phyloP scores from a whole-genome alignment of 2,888 invertebrate genomes.

The Bedellia somnulentella region DNA sequence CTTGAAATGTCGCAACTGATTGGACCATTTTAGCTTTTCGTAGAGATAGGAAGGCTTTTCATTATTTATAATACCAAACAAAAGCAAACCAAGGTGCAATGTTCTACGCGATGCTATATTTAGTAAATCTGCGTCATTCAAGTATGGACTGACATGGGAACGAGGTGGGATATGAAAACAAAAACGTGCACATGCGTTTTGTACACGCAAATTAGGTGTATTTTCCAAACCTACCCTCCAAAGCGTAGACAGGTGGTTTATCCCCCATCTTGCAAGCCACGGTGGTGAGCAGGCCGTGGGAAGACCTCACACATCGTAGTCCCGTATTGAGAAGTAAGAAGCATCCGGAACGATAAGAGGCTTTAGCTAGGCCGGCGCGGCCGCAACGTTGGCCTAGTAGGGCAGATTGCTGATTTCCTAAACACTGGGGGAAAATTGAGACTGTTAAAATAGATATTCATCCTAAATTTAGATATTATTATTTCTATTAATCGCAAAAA shows the following conservation, averaged over 20 bases:
- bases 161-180: too few species aligned
- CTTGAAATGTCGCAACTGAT: too few species aligned
- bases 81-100: too few species aligned
- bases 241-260: slow-evolving; percentile 81
- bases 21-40: too few species aligned
- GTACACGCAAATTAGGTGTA: too few species aligned
- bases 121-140: too few species aligned
- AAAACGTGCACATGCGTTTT: too few species aligned
- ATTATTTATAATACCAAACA: too few species aligned
- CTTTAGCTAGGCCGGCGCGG: slow-evolving; percentile 86
- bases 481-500: neutral
- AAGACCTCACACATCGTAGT: slow-evolving; percentile 76
- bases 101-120: too few species aligned
- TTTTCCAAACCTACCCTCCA: slow-evolving; percentile 84
- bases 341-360: slow-evolving; percentile 93
- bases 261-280: slow-evolving; percentile 89
- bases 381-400: slow-evolving; percentile 90
- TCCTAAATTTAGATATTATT: neutral
- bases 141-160: too few species aligned
- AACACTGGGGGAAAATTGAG: slow-evolving; percentile 57
- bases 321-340: slow-evolving; percentile 97
- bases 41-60: too few species aligned
- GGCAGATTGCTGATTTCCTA: slow-evolving; percentile 96
- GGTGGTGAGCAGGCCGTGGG: slow-evolving; percentile 86
- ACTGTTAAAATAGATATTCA: neutral